A percentile compares a stretch with the other conserved stretches of the same genome.
Evolutionary conservation across 2,888 invertebrate species (phyloP).

Genomic region (Eurytoma californica): DNA sequence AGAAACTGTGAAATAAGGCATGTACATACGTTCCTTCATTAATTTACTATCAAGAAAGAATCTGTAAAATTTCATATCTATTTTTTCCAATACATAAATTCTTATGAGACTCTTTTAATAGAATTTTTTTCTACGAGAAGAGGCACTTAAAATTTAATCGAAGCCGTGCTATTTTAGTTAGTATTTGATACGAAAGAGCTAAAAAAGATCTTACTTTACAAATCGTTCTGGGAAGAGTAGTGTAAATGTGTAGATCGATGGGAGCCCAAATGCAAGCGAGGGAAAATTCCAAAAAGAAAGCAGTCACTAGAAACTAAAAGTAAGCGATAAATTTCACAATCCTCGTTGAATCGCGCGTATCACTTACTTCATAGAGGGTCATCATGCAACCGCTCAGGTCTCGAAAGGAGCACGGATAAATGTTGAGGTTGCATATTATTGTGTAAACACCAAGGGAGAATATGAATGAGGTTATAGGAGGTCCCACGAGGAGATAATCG

Average conservation of each 20-base stretch:
- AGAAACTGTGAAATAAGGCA: slow-evolving; percentile 57
- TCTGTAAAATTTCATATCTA: no score
- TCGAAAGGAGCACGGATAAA: slow-evolving; percentile 64
- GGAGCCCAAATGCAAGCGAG: slow-evolving; percentile 69
- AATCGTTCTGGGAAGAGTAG: slow-evolving; percentile 61
- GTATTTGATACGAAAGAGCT: background rate
- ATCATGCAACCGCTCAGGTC: slow-evolving; percentile 60
- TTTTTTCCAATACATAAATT: no score
- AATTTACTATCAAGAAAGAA: no score
- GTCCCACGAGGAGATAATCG: slow-evolving; percentile 61
- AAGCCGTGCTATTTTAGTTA: no score
- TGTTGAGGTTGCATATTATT: slow-evolving; percentile 59
- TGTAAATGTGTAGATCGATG: slow-evolving; percentile 64
- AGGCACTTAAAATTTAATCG: no score
- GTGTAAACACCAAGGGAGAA: slow-evolving; percentile 66
- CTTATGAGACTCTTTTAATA: no score
- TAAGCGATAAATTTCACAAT: background rate
- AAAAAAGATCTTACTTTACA: slow-evolving; percentile 60
- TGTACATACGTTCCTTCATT: background rate
- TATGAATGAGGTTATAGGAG: slow-evolving; percentile 63
- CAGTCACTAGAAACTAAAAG: slow-evolving; percentile 65
- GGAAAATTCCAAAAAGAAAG: slow-evolving; percentile 68
- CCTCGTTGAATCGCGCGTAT: background rate
- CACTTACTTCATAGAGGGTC: slow-evolving; percentile 64
- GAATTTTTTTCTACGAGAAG: no score